Base-by-base conservation (phyloP, 30 jellyfish, hydroid and myxozoan species). In the Mastigias papua region DNA sequence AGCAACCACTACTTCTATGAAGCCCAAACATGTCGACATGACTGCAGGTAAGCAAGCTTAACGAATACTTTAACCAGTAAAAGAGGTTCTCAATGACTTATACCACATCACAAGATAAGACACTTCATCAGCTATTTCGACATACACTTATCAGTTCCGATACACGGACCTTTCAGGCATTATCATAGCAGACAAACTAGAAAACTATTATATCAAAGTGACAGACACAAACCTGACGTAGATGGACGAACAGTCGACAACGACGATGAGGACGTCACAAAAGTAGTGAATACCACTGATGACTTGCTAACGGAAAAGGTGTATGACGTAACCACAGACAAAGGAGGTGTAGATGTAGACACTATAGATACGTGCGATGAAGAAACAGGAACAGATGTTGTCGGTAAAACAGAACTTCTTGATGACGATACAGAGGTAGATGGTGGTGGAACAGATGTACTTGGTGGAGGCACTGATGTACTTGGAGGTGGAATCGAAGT, bases 291-390 rank as follows among this genome's bases (percentile, higher is more conserved):
- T 28, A 82, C 35, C 1, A 82, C 30, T 13, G 75, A 32, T 1
- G 92, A 82, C 25, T 54, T 21, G 65, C 92, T 82, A 29, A 67
- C n/a, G 8, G 81, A 31, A 50, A 84, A 73, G 15, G 87, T 71
- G 81, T 74, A 71, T 1, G 93, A 69, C 13, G 87, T 73, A 2
- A 85, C 29, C 19, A 60, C 54, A 20, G 88, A n/a, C 28, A 84
- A 28, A 3, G 93, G 34, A 13, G 93, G 88, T 17, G 88, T 84
- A 13, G 86, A 22, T 7, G 82, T 50, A 6, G 26, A 48, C 51
- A 61, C 32, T 30, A 81, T 58, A 0, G 48, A 25, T 0, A 49
- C 86, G 0, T 65, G 19, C 34, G 88, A 0, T 4, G 81, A 54
- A 1, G 90, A 26, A 21, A 90, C 76, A 20, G 48, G 74, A 21